Conservation (phyloP, 2,888 invertebrate species). For the Tortricodes alternella region DNA sequence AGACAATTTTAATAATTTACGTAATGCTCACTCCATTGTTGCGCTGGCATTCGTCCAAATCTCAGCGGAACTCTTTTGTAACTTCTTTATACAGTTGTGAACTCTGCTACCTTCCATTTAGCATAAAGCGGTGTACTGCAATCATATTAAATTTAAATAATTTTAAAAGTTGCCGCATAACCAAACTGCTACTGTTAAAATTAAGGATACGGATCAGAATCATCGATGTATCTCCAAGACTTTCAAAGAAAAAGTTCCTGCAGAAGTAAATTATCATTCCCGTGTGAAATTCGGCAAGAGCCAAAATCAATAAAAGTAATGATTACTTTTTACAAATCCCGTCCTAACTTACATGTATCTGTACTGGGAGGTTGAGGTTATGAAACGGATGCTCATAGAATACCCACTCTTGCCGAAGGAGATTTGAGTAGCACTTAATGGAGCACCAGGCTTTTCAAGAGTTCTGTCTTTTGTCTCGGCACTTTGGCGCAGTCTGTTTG, state of each 20-base stretch:
- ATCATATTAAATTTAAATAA: neutral
- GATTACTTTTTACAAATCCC: neutral
- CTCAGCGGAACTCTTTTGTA: slow-evolving; percentile 15
- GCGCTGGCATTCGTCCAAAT: slow-evolving; percentile 33
- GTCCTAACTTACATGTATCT: neutral
- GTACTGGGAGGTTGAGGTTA: neutral
- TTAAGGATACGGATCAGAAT: neutral
- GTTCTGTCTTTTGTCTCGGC: slow-evolving; percentile 42
- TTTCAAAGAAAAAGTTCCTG: no score
- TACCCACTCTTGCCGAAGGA: slow-evolving; percentile 35
- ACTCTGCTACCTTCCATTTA: neutral
- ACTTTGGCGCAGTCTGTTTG: slow-evolving; percentile 36
- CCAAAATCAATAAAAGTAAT: no score
- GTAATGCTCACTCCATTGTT: slow-evolving; percentile 35
- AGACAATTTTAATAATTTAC: slow-evolving; percentile 39
- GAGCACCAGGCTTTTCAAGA: slow-evolving; percentile 45
- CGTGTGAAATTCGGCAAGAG: no score
- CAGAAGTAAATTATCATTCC: no score
- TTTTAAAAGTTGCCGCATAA: neutral
- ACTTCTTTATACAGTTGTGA: slow-evolving; percentile 21
- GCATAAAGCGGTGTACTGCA: slow-evolving; percentile 10
- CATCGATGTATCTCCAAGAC: no score
- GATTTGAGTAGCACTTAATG: slow-evolving; percentile 50
- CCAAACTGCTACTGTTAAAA: neutral
- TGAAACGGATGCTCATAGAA: slow-evolving; percentile 13